Evolutionary conservation across 2,888 invertebrate genomes (phyloP).

Genomic region (Hirudinaria manillensis): DNA sequence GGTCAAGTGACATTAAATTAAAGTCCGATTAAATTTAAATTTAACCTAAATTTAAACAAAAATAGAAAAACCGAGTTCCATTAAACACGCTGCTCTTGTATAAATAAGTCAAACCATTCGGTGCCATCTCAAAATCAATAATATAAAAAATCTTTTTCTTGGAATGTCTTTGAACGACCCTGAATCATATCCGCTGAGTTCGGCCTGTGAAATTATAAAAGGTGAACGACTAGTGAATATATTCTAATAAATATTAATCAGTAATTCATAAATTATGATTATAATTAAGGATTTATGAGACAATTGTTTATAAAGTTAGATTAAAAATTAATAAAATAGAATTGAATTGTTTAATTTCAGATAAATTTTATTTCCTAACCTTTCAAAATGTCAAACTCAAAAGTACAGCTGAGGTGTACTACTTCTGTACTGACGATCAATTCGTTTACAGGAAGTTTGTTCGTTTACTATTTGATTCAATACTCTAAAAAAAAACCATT

Average conservation of each 20-base stretch:
- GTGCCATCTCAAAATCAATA: background rate
- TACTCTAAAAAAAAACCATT: background rate
- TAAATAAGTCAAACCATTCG: background rate
- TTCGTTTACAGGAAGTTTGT: constrained; percentile 75
- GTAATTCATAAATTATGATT: too few relatives aligned
- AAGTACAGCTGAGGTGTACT: constrained; percentile 58
- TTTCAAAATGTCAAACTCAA: constrained; percentile 20
- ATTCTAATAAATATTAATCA: too few relatives aligned
- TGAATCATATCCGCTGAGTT: background rate
- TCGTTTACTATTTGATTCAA: background rate
- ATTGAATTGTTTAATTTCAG: background rate
- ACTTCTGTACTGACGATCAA: constrained; percentile 82
- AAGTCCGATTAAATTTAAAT: background rate
- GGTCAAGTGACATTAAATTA: background rate
- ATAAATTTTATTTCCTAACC: constrained; percentile 30
- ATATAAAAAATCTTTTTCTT: background rate
- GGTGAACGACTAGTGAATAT: background rate
- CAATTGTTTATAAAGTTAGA: too few relatives aligned
- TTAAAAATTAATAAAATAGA: background rate
- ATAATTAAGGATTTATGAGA: too few relatives aligned
- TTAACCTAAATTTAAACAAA: background rate
- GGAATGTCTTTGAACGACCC: background rate
- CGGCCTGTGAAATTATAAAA: constrained; percentile 3
- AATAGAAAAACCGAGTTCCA: background rate
- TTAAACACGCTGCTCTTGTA: background rate